Conservation (phyloP, 2,797 vertebrate genomes). For the Zenarchopterus dispar region DNA sequence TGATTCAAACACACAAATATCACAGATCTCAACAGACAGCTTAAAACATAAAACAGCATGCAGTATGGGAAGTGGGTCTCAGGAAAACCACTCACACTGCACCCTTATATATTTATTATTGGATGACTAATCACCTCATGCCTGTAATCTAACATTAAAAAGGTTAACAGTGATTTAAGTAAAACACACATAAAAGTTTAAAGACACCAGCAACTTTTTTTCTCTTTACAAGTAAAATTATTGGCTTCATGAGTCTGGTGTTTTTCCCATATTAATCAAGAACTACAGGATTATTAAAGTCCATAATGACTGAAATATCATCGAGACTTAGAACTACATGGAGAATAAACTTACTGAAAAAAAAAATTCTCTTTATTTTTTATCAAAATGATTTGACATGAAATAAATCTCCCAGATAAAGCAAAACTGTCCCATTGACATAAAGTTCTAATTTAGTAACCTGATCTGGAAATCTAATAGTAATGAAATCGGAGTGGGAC, state of each 20-base stretch:
- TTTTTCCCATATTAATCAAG: conserved; percentile 1
- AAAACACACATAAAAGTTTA: too few species aligned
- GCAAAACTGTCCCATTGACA: background rate
- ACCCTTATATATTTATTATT: conserved; percentile 16
- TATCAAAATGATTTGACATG: background rate
- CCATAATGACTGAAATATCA: too few species aligned
- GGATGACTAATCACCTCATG: conserved; percentile 6
- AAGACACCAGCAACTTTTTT: too few species aligned
- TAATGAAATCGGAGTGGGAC: background rate
- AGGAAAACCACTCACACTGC: conserved; percentile 38
- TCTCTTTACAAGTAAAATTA: too few species aligned
- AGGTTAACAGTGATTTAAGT: too few species aligned
- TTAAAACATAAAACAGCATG: conserved; percentile 69
- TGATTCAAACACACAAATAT: conserved; percentile 63
- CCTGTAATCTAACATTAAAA: background rate
- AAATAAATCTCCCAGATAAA: background rate
- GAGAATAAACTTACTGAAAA: too few species aligned
- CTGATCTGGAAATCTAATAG: background rate
- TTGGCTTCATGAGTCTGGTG: background rate
- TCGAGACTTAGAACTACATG: too few species aligned
- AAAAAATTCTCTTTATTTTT: background rate
- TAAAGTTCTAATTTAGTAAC: background rate
- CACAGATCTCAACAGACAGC: conserved; percentile 12
- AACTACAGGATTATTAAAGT: background rate
- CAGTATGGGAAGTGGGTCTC: conserved; percentile 16